Base-by-base conservation (phyloP, 2,888 invertebrate species). In the Corbicula japonica region DNA sequence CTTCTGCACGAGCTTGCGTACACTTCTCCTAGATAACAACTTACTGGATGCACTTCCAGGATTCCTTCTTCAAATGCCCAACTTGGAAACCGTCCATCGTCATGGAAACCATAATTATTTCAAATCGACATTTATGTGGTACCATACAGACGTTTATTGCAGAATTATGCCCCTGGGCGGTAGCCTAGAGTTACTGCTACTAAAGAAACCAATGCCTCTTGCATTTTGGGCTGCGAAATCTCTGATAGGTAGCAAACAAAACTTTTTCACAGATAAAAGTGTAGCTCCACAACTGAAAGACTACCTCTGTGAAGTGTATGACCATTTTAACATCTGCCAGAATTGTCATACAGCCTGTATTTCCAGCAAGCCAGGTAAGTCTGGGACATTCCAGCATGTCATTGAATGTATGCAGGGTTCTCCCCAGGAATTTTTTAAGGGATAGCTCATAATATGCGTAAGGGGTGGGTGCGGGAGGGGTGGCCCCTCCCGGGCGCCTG, bases 41-140 rank as follows among this genome's bases (percentile, higher is more conserved):
- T 90, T 93, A 21, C 88, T 94, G 32, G 94, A 94, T 86, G 94
- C 94, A 3, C 88, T 94, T 34, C 94, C 94, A 30, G 94, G 94
- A 10, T 94, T 94, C 85, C 88, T 94, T 41, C 88, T 94, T 38
- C 86, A 90, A 56, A 93, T 94, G 93, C 85, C 91, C 3, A 91
- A 91, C 61, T 88, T 94, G 21, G 88, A 92, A 66, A 94, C 93
- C 32, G 94, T 94, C n/a, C 93, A 94, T 90, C 92, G 94, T 35
- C 94, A 94, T 89, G 94, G 94, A 48, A 94, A 94, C 88, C 94
- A 94, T 86, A 94, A 94, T 84, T 94, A 94, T 83, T 94, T 94
- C 86, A 94, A 94, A 83, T 93, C 94, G 10, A 94, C 94, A 2
- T 94, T 94, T 80, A 94, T 94, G 93, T 94, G 94, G 94, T 94